Conservation (phyloP, 2,888 invertebrate genomes). For the Hemicrepidius hirtus region DNA sequence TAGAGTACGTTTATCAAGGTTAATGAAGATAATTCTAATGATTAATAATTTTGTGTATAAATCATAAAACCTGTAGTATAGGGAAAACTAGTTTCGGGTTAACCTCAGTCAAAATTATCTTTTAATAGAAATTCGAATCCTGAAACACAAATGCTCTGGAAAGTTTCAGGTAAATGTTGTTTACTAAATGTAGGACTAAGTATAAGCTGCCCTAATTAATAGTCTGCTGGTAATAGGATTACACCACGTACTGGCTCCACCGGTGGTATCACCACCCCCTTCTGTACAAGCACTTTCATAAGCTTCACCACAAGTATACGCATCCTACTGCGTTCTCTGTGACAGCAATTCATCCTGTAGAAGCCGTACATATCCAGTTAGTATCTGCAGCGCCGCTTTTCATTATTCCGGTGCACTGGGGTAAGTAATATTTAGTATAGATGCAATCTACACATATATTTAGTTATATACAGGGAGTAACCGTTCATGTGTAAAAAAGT, state of each 20-base stretch:
- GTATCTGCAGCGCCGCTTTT: conserved; percentile 78
- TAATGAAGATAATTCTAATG: no score
- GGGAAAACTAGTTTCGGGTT: no score
- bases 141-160: conserved; percentile 11
- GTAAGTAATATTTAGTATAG: conserved; percentile 72
- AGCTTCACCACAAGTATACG: conserved; percentile 84
- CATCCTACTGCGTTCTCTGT: conserved; percentile 86
- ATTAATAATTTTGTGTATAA: no score
- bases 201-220: conserved; percentile 49
- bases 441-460: no score
- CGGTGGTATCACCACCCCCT: conserved; percentile 75
- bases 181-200: conserved; percentile 48
- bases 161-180: conserved; percentile 37
- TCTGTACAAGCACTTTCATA: conserved; percentile 63
- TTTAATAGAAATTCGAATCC: conserved; percentile 8
- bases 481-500: no score
- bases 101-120: not conserved
- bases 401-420: conserved; percentile 79
- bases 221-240: conserved; percentile 72
- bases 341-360: conserved; percentile 83
- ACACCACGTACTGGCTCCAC: conserved; percentile 80
- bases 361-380: conserved; percentile 79
- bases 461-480: no score
- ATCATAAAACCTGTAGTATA: no score
- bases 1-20: no score